These are phyloP conservation scores for Rissa tridactyla DNA, from an alignment of 2,113 vertebrate species.

Conservation along the genomic window DNA sequence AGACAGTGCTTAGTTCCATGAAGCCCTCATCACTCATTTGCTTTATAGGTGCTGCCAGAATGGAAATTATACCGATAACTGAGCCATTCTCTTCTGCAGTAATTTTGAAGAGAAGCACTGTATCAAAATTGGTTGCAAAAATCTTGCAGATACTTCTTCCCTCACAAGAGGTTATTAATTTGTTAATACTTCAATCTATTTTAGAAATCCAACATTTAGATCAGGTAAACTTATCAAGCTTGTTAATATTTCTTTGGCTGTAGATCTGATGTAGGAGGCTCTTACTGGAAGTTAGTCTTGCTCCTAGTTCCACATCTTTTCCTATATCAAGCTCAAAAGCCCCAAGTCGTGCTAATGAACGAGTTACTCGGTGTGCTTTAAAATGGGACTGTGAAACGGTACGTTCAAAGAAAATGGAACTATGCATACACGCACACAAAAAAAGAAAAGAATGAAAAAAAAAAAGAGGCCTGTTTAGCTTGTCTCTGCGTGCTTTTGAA, in stretches of 20 bases:
- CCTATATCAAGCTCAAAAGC: neutral
- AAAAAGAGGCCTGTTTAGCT: neutral
- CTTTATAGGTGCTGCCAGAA: neutral
- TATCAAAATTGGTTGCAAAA: neutral
- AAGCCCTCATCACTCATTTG: neutral
- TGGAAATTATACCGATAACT: neutral
- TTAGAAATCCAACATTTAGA: neutral
- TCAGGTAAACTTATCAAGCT: neutral
- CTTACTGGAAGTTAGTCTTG: neutral
- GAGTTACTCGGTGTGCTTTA: neutral
- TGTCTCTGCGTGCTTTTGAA: neutral
- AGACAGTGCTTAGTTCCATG: neutral
- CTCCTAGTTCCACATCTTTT: neutral
- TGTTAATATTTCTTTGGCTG: neutral
- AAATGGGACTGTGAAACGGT: neutral
- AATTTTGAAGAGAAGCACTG: neutral
- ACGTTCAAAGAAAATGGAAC: neutral
- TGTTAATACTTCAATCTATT: neutral
- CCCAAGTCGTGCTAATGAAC: neutral
- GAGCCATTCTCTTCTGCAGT: neutral
- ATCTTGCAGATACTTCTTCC: neutral
- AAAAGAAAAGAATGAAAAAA: too few species aligned
- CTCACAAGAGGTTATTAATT: neutral
- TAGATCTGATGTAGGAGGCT: neutral
- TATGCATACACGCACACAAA: fast-evolving